phyloP scores from a whole-genome alignment of 2,888 invertebrate genomes.

The Serrognathus titanus region DNA sequence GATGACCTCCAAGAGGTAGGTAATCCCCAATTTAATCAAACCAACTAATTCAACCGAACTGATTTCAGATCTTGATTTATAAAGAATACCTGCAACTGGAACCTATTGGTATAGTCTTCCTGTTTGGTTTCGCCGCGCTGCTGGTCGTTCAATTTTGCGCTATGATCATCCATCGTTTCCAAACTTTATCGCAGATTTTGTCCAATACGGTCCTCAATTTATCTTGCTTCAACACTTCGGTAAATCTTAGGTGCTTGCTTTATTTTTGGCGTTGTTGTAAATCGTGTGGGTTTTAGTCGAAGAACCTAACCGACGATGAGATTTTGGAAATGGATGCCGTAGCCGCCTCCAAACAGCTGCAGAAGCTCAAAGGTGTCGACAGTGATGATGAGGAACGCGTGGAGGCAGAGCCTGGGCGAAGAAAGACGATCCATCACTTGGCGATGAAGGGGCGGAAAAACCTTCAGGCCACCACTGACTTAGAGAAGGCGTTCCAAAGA shows the following conservation, averaged over 20 bases:
- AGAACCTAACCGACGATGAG: conserved; percentile 79
- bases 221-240: conserved; percentile 8
- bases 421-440: conserved; percentile 81
- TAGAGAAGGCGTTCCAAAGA: conserved; percentile 35
- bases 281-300: conserved; percentile 34
- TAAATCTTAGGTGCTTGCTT: background rate
- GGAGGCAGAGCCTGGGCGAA: conserved; percentile 60
- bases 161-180: conserved; percentile 74
- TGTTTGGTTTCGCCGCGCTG: conserved; percentile 67
- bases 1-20: conserved; percentile 35
- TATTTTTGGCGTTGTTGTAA: no score
- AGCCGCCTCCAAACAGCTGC: conserved; percentile 82
- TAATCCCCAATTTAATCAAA: background rate
- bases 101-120: conserved; percentile 72
- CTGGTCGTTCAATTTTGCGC: conserved; percentile 69
- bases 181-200: conserved; percentile 70
- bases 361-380: conserved; percentile 76
- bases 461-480: conserved; percentile 29
- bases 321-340: conserved; percentile 84
- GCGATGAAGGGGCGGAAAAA: conserved; percentile 20
- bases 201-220: conserved; percentile 55
- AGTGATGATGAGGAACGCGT: conserved; percentile 72
- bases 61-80: conserved; percentile 51
- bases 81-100: conserved; percentile 64
- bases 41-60: background rate